Evolutionary conservation across 2,797 vertebrate genomes (phyloP), one percentile per base, ranked within the genome.

Genomic region (Spinus olivaceus): DNA sequence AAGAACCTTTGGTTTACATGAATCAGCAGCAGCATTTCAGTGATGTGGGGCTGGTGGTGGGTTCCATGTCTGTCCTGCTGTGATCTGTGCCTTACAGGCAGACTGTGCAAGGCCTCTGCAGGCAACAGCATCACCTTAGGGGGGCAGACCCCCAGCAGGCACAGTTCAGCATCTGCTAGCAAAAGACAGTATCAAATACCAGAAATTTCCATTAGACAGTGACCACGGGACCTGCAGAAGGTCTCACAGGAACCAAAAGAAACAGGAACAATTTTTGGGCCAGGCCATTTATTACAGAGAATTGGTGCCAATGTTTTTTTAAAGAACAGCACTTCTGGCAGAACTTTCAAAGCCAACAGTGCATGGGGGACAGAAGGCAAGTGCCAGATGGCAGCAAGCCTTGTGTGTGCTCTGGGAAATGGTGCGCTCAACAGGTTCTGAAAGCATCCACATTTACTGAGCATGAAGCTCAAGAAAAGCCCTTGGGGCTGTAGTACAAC

Each of bases 341-440:
- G 51, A 86, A 67, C 37, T 81, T 78, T 30, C 15, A 81, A 70
- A 96, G 66, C 20, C 66, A 94, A 22, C 19, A 78, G 42, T 54
- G 19, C 12, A 13, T 10, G 11, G 46, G 59, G 30, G 39, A 69
- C 20, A 49, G 59, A 72, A 49, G 72, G 16, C 35, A 59, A 69
- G 54, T 50, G 76, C 74, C 74, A 79, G 66, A 81, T 46, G 66
- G 18, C 74, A 89, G 53, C 25, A 64, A 65, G 47, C 39, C 41
- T 88, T 91, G 42, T 27, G 23, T 32, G 21, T 35, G 13, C 47
- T 86, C 44, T 50, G 54, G 51, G 30, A 83, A 88, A 44, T 4
- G 37, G 25, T 54, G 28, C 0, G 7, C 63, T 64, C 32, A 81
- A 57, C 17, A 37, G 13, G 21, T 46, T 91, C 46, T 50, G 50